A percentile compares a stretch with the other conserved stretches of the same genome.
phyloP scores from a whole-genome alignment of 2,113 vertebrate genomes.

The Callaeas wilsoni region DNA sequence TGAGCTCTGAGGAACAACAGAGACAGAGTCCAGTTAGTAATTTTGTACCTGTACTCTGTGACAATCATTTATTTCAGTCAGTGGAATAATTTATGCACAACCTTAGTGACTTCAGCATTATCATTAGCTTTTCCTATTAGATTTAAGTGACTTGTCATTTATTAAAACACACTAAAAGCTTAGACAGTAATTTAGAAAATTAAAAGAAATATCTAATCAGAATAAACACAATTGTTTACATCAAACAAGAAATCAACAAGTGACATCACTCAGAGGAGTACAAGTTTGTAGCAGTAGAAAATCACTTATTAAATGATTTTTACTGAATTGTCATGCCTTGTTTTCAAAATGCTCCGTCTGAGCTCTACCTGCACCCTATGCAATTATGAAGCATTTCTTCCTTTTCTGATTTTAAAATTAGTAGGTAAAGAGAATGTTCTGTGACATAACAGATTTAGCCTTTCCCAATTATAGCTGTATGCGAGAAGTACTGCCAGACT shows the following conservation, averaged over 20 bases:
- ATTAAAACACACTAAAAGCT: not conserved
- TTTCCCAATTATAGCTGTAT: conserved; percentile 23
- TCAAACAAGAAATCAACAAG: conserved; percentile 30
- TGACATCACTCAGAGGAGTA: not conserved
- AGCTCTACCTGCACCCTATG: not conserved
- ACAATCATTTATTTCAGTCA: not conserved
- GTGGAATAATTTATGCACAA: not conserved
- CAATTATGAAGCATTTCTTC: not conserved
- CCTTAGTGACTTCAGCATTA: not conserved
- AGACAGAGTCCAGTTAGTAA: not conserved
- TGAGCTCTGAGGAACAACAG: not conserved
- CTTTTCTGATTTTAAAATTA: conserved; percentile 35
- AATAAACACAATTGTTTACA: not conserved
- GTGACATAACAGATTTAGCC: conserved; percentile 16
- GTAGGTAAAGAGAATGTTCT: conserved; percentile 19
- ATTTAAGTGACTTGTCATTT: not conserved
- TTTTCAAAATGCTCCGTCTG: not conserved
- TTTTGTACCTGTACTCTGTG: not conserved
- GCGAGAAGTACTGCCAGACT: conserved; percentile 21
- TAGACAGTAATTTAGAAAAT: not conserved
- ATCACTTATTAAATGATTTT: not conserved
- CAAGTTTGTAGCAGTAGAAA: not conserved
- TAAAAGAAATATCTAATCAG: not conserved
- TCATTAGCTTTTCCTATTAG: not conserved
- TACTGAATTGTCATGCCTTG: not conserved